Evolutionary conservation across 2,888 invertebrate genomes (phyloP), one percentile per base, ranked within the genome.

Genomic region (Volucella bombylans): DNA sequence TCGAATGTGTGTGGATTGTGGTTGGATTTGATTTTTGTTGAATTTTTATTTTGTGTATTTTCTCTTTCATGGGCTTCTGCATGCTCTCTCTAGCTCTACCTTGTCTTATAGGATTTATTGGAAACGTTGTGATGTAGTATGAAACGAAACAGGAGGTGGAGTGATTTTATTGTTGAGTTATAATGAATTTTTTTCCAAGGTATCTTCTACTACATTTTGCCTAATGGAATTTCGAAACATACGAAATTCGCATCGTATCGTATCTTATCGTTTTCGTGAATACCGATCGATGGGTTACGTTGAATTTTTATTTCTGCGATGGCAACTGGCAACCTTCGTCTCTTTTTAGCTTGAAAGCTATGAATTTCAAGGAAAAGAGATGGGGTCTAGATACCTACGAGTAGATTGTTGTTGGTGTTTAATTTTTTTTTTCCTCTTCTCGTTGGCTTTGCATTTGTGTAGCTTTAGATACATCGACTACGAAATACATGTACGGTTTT

Each of bases 241-340:
- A 83, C 6, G 31, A 31, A 31, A 4, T 6, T 31, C 23, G 23
- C 2, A 23, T 31, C 31, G 31, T 31, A 31, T 31, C 31, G 31
- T 31, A 6, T 31, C 31, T 31, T 31, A 31, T 31, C 31, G 31
- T 31, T 31, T 31, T 31, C 31, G 31, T 31, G 31, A 6, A 31
- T 68, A 76, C 80, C 85, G 80, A 85, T 85, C 80, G 80, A 85
- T 85, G 80, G 71, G 61, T 80, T 85, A 85, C 76, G 76, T 71
- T 65, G 71, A 57, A 15, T 47, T 74, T 72, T 47, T 54, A 31
- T 72, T 67, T 62, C 67, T 68, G 67, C 69, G 55, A 69, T 71
- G 74, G 62, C 72, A 78, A 72, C 82, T 74, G 76, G 85, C 80
- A 85, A 80, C 85, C 80, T 85, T 85, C 76, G 80, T 85, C 85